phyloP scores from a whole-genome alignment of 2,888 invertebrate species.

The Endomychus coccineus region DNA sequence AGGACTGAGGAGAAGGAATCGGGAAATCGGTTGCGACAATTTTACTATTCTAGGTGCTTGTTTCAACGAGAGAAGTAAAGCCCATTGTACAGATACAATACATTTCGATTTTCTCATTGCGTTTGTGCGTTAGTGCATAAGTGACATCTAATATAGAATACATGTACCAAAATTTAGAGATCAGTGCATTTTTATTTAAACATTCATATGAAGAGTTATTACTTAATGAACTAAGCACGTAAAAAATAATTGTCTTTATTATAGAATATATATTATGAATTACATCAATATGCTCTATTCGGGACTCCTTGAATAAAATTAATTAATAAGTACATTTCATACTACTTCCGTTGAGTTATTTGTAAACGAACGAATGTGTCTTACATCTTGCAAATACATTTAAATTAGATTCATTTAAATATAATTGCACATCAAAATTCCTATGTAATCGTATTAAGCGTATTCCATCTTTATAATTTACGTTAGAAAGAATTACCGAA shows the following conservation, averaged over 20 bases:
- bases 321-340: too few species aligned
- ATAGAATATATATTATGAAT: conserved; percentile 33
- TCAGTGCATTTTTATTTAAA: conserved; percentile 39
- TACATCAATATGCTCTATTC: conserved; percentile 27
- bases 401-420: too few species aligned
- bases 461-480: too few species aligned
- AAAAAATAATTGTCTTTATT: conserved; percentile 39
- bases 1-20: conserved; percentile 26
- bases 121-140: conserved; percentile 39
- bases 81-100: not conserved
- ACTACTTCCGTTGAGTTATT: too few species aligned
- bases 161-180: conserved; percentile 36
- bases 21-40: conserved; percentile 33
- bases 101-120: not conserved
- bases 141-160: conserved; percentile 38
- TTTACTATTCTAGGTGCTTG: conserved; percentile 31
- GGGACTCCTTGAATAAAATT: conserved; percentile 40
- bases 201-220: conserved; percentile 38
- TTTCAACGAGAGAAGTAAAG: conserved; percentile 13
- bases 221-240: conserved; percentile 34
- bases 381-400: too few species aligned
- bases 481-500: too few species aligned
- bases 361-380: too few species aligned
- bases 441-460: too few species aligned
- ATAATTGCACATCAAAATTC: too few species aligned